Evolutionary conservation across 2,888 invertebrate genomes (phyloP), one percentile per base, ranked within the genome.

Genomic region (Lasiommata megera): DNA sequence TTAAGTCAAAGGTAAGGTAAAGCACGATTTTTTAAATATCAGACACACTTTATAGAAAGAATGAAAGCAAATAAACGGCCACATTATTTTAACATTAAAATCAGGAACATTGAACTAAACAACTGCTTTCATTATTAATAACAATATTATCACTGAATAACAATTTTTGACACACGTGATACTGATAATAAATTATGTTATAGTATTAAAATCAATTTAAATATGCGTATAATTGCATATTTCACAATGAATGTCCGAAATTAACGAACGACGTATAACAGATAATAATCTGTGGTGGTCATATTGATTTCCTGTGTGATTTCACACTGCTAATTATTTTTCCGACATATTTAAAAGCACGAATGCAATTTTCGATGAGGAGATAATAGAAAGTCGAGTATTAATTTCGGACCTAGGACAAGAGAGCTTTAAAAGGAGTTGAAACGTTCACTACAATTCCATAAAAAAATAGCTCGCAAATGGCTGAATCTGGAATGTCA

Each of bases 401-500:
- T 23, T 31, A 31, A 31, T 31, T 31, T 31, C 31, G 31, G 31
- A 9, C 31, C 5, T 9, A 14, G 52, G 40, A 64, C 63, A 71
- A 44, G 70, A 71, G 72, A 71, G 69, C 71, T 67, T 63, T 58
- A 47, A 58, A 62, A 54, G 64, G 59, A 43, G 51, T 54, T 59
- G 62, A 63, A 54, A 52, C 54, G 51, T 57, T 54, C 60, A 62
- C 40, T 59, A 61, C 50, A 63, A 61, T 56, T 55, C 54, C 63
- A n/a, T n/a, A 63, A 59, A 55, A 61, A 60, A 54, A 58, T 52
- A 54, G 57, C 67, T 67, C 62, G 66, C 63, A 70, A 69, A 59
- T 52, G 54, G 67, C 63, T 65, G 75, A 78, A 80, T 83, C 81
- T 90, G 89, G 89, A 90, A 90, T 90, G 89, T 90, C 89, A 88